Base-by-base conservation (phyloP, 2,888 invertebrate species). In the Parnassius mnemosyne region DNA sequence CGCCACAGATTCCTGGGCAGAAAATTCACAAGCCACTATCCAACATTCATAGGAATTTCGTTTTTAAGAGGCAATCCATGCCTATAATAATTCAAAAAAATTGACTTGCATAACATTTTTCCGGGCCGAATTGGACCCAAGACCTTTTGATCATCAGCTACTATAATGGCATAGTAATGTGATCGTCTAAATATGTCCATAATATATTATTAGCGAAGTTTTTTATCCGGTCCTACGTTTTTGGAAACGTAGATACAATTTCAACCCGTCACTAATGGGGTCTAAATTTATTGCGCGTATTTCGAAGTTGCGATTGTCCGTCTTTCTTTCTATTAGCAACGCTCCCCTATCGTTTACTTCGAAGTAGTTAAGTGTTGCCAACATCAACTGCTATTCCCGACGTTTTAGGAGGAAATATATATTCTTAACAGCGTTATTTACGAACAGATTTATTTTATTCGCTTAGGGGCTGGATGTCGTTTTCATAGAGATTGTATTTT, bases 401-500 rank as follows among this genome's bases (percentile, higher is more conserved):
- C 75, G 69, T 79, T 80, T 79, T 68, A 66, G 66, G 66, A 75
- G 71, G 74, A 76, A 78, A 77, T 78, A 84, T 81, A 81, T 80
- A 82, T 81, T 77, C 80, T 78, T 85, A 86, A 85, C 83, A 78
- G 78, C 72, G 78, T 83, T 85, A 85, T 85, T 84, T 84, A 83
- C 75, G 71, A 74, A 70, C 69, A 75, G 82, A 84, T 86, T 84
- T 83, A 85, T 84, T 80, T 79, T 76, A 78, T 75, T 79, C 73
- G 76, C 75, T 70, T 68, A 68, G 69, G 69, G 71, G 69, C 69
- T 25, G 71, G 73, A 69, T 70, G 72, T 66, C 73, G 71, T 72
- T 76, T 69, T 70, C 70, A 71, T 72, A 69, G 67, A 68, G 65
- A 70, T 71, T 70, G 71, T 71, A 67, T 64, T 74, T 72, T 73